Evolutionary conservation across 2,797 vertebrate genomes (phyloP).

Genomic region (Muscicapa comitata): DNA sequence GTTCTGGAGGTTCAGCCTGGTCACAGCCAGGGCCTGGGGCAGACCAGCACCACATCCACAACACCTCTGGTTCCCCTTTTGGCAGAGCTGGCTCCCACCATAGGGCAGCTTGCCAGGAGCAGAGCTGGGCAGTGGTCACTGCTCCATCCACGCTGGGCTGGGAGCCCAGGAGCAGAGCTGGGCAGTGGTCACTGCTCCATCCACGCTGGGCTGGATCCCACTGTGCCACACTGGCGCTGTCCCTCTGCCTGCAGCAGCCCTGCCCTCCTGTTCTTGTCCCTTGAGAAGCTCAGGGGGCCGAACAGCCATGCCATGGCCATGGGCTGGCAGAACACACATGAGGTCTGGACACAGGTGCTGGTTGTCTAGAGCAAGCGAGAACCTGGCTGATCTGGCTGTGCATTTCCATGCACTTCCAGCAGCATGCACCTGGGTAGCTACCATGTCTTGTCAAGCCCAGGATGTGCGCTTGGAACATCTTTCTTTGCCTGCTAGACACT

Average conservation of each 20-base stretch:
- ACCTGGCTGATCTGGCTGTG: neutral
- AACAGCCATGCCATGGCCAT: rapidly evolving
- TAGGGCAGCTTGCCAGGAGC: rapidly evolving
- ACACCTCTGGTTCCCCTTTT: neutral
- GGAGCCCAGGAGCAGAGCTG: neutral
- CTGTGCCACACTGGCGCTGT: rapidly evolving
- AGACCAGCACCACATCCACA: too few relatives aligned
- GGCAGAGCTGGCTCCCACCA: neutral
- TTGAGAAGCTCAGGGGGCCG: rapidly evolving
- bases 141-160: neutral
- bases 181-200: neutral
- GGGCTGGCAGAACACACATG: rapidly evolving
- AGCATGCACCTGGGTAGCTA: neutral
- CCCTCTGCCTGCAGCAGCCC: neutral
- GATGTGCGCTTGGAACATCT: neutral
- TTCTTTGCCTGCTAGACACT: neutral
- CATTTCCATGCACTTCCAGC: neutral
- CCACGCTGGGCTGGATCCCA: too few relatives aligned
- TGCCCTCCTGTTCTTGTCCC: neutral
- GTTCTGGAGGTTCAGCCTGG: neutral
- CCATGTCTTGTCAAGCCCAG: neutral
- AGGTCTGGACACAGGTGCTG: neutral
- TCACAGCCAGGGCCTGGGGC: neutral
- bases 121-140: neutral
- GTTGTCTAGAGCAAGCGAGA: neutral